Evolutionary conservation across 2,797 vertebrate species (phyloP), one percentile per base, ranked within the genome.

Genomic region (Setipinna tenuifilis): DNA sequence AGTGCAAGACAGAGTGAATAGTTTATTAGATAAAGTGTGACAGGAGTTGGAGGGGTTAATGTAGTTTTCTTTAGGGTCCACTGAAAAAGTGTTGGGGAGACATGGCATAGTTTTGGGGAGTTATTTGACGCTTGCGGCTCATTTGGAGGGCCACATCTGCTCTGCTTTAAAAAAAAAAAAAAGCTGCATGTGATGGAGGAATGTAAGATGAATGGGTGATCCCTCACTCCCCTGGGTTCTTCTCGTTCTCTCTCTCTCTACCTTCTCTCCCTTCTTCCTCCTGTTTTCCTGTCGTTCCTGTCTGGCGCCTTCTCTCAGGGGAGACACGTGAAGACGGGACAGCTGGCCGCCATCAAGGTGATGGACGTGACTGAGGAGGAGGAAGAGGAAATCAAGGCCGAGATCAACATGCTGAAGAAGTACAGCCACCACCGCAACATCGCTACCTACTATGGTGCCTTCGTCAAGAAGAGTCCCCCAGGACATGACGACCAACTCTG

Each of bases 321-420:
- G 83, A 95, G 96, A 89, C 96, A 96, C 31, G 96, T 96, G 87
- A 96, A 96, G 91, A 96, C 96, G 0, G 92, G 98, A 89, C 98
- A 98, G 94, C 95, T 98, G 93, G 98, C 98, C 25, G 98, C 98
- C 92, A 98, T 98, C 92, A 98, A 98, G 91, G 97, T 98, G 92
- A 98, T 98, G 97, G 97, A 98, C 61, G 97, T 98, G 57, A 98
- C 97, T 0, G 97, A 98, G 95, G 98, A 98, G 44, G 98, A 98
- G 82, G 98, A 98, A 62, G 98, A 98, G 87, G 98, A 98, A 93
- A 98, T 98, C 90, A 98, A 98, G 89, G 97, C 97, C 31, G 98
- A 98, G 92, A 98, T 98, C 93, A 98, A 98, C 94, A 98, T 98
- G 98, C 90, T 98, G 90, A 98, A 98, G 91, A 98, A 98, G 86